Percentiles rank a stretch among this genome's conserved stretches.
phyloP scores from a whole-genome alignment of 37 sponge, comb jelly and placozoan species.

The Spongilla lacustris region DNA sequence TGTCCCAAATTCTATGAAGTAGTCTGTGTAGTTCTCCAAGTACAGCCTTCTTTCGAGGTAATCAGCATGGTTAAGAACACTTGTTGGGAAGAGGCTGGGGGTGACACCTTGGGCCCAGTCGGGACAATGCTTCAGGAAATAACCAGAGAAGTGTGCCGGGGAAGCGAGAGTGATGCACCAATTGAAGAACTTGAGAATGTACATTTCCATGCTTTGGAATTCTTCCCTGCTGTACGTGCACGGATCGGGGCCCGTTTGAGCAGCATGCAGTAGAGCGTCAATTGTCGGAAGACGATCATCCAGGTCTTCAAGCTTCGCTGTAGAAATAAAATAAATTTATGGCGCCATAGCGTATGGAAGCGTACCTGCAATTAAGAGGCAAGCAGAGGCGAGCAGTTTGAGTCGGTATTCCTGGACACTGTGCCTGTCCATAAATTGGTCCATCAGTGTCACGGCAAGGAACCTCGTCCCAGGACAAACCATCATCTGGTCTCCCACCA shows the following conservation, averaged over 20 bases:
- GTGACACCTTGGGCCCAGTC: slow-evolving; percentile 1
- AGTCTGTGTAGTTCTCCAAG: slow-evolving; percentile 26
- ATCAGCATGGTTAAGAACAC: neutral
- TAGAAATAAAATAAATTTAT: neutral
- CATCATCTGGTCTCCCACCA: slow-evolving; percentile 50
- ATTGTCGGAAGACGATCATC: slow-evolving; percentile 61
- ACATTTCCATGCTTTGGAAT: slow-evolving; percentile 63
- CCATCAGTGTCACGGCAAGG: slow-evolving; percentile 68
- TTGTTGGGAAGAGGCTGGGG: neutral
- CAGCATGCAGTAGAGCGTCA: slow-evolving; percentile 39
- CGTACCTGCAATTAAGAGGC: slow-evolving; percentile 75
- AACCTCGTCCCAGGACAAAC: slow-evolving; percentile 63
- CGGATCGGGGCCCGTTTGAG: slow-evolving; percentile 1
- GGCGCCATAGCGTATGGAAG: neutral
- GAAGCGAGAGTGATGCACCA: slow-evolving; percentile 66
- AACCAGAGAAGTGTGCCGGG: slow-evolving; percentile 63
- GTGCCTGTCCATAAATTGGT: slow-evolving; percentile 89
- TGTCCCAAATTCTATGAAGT: slow-evolving; percentile 54
- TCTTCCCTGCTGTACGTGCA: slow-evolving; percentile 38
- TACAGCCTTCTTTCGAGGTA: neutral
- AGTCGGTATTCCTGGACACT: slow-evolving; percentile 64
- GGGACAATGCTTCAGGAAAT: slow-evolving; percentile 37
- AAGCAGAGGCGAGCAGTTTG: slow-evolving; percentile 65
- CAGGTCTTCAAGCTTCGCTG: slow-evolving; percentile 69
- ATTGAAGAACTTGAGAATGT: slow-evolving; percentile 63